Conservation (phyloP, 2,888 invertebrate genomes). For the Spicauda simplicius region DNA sequence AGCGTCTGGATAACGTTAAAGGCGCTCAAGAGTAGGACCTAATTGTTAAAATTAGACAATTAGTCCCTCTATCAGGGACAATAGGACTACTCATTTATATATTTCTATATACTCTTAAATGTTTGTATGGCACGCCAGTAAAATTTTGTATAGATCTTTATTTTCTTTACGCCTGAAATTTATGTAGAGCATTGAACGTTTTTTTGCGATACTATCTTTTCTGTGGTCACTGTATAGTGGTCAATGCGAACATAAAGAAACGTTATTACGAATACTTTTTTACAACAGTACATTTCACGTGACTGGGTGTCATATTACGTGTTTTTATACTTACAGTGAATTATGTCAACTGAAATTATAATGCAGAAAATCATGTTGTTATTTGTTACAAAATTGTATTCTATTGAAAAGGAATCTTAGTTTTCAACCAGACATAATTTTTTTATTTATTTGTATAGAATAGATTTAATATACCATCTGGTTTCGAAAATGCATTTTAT, state of each 20-base stretch:
- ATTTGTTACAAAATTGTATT: too few species aligned
- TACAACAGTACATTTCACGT: constrained; percentile 15
- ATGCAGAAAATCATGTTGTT: too few species aligned
- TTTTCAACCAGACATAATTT: too few species aligned
- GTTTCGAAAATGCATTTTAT: too few species aligned
- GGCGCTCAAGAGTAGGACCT: too few species aligned
- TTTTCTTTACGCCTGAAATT: constrained; percentile 40
- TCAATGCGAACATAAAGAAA: constrained; percentile 10
- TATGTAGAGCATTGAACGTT: constrained; percentile 24
- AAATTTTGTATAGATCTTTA: constrained; percentile 21
- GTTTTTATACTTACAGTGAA: background rate
- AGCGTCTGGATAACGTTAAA: too few species aligned
- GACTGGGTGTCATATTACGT: constrained; percentile 20
- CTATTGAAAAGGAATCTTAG: too few species aligned
- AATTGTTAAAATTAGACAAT: too few species aligned
- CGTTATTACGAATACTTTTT: constrained; percentile 22
- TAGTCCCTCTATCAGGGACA: too few species aligned
- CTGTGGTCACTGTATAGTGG: constrained; percentile 15
- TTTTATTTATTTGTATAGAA: too few species aligned
- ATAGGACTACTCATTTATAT: background rate
- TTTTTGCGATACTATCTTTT: constrained; percentile 22
- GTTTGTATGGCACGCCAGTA: constrained; percentile 9
- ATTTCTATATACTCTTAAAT: constrained; percentile 10
- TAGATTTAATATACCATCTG: too few species aligned
- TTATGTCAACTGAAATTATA: background rate